Evolutionary conservation across 2,797 vertebrate genomes (phyloP), one percentile per base, ranked within the genome.

Genomic region (Pelobates cultripes): DNA sequence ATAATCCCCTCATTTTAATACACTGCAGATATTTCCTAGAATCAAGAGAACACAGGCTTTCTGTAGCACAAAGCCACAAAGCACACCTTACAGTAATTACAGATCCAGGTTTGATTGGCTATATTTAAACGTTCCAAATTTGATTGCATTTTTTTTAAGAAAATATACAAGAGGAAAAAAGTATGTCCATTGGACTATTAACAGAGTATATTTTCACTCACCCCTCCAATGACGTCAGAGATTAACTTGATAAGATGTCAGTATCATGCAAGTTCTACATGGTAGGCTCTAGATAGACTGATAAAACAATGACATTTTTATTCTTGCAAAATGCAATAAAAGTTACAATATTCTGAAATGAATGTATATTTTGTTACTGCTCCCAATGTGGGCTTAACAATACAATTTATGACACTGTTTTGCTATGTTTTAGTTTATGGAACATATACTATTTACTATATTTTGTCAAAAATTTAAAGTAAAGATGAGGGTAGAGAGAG

Each of bases 111-210:
- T 28, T 86, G 80, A 86, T 8, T 14, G 77, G 74, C 71, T 85
- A 83, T 80, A 87, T 88, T 87, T 88, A 82, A 14, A 71, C 82
- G 86, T 88, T 43, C 70, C 72, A 64, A 81, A 84, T 75, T 83
- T 73, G 74, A 89, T 81, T 80, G 74, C 14, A 6, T 67, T 67
- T 84, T 41, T 68, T 68, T 83, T 28, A 85, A 77, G 81, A 88
- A 91, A 88, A 87, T 53, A 86, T 83, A 80, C 68, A 85, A 42
- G 86, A 82, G 44, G 88, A 87, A 84, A 87, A 76, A 85, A 86
- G 12, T 78, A 82, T 79, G 78, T 74, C 76, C 72, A 47, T 9
- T 63, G 78, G 66, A 69, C 57, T 83, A 75, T 70, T 87, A 71
- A 53, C 87, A 53, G 80, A 88, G 79, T 87, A 81, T 78, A 86